Conservation (phyloP, 2,113 vertebrate species). For the Lophius piscatorius region DNA sequence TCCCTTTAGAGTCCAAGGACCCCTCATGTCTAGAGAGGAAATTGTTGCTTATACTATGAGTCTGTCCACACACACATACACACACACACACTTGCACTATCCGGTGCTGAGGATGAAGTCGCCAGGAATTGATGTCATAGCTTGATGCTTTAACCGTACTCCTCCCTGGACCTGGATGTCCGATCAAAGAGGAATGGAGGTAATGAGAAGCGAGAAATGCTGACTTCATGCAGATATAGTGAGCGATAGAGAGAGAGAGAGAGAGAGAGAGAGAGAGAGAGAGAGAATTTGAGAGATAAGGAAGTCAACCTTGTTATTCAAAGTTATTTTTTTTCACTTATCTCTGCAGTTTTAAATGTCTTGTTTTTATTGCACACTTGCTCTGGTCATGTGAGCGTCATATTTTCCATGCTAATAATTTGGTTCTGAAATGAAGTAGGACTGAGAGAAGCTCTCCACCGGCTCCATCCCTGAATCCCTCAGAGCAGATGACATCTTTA, state of each 20-base stretch:
- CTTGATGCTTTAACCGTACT: conserved; percentile 69
- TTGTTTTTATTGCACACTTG: no score
- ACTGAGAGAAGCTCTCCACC: conserved; percentile 35
- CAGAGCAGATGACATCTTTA: conserved; percentile 53
- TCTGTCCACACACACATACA: conserved; percentile 24
- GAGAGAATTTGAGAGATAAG: conserved; percentile 30
- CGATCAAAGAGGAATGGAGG: conserved; percentile 76
- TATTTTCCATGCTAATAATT: no score
- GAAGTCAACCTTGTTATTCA: no score
- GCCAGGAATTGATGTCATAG: conserved; percentile 70
- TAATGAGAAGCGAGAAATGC: conserved; percentile 51
- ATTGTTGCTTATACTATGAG: conserved; percentile 54
- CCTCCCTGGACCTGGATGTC: conserved; percentile 39
- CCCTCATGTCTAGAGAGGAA: conserved; percentile 65
- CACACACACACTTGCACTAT: conserved; percentile 43
- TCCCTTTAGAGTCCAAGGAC: conserved; percentile 45
- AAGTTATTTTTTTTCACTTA: no score
- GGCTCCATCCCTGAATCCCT: conserved; percentile 48
- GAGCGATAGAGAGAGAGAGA: conserved; percentile 13
- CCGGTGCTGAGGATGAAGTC: conserved; percentile 57
- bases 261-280: conserved; percentile 14
- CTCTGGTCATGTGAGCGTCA: no score
- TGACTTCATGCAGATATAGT: conserved; percentile 2
- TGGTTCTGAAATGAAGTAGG: not conserved
- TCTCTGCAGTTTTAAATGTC: no score